Evolutionary conservation across 2,797 vertebrate species (phyloP).

Genomic region (Cirrhinus mrigala): DNA sequence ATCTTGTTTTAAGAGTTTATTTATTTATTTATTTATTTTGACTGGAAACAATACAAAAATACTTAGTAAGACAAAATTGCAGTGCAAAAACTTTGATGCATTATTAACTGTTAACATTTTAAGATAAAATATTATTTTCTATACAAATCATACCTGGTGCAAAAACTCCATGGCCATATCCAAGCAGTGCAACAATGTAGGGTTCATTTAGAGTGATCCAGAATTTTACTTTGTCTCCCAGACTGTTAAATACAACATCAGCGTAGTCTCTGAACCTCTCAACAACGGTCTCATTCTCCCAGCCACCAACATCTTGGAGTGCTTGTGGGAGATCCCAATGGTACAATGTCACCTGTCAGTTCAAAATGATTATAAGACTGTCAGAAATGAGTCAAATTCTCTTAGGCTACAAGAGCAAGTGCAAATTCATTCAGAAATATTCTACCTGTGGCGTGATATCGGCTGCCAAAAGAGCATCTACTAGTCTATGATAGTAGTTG

Average conservation of each 20-base stretch:
- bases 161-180: constrained; percentile 85
- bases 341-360: constrained; percentile 87
- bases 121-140: background rate
- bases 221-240: constrained; percentile 92
- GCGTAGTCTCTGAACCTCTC: constrained; percentile 87
- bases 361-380: background rate
- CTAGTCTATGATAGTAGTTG: constrained; percentile 86
- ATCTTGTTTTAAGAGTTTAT: too few species aligned
- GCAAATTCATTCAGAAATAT: background rate
- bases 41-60: too few species aligned
- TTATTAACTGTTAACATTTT: background rate
- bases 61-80: too few species aligned
- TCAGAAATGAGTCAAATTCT: background rate
- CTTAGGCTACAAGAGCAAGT: background rate
- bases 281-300: constrained; percentile 89
- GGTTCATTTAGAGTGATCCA: constrained; percentile 84
- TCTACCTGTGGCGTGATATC: constrained; percentile 90
- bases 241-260: constrained; percentile 85
- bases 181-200: constrained; percentile 82
- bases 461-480: constrained; percentile 86
- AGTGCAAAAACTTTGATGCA: background rate
- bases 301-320: constrained; percentile 88
- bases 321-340: constrained; percentile 97
- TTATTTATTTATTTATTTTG: too few species aligned
- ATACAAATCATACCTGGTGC: constrained; percentile 85